A percentile compares a stretch with the other conserved stretches of the same genome.
phyloP scores from a whole-genome alignment of 2,888 invertebrate species.

The Acronicta aceris region DNA sequence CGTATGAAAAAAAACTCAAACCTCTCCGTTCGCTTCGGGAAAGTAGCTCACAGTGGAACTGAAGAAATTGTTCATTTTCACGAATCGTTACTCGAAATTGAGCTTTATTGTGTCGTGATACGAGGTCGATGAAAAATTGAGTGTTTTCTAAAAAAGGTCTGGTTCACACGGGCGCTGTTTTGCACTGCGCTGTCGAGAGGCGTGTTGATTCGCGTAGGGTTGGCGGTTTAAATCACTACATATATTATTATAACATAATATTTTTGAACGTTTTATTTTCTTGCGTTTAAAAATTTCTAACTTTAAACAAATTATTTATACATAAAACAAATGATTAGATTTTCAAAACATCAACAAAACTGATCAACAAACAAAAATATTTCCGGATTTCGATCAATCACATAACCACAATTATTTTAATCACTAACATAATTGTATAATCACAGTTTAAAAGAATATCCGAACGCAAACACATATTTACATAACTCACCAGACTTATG shows the following conservation, averaged over 20 bases:
- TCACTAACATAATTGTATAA: slow-evolving; percentile 1
- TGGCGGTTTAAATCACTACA: slow-evolving; percentile 30
- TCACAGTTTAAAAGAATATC: slow-evolving; percentile 5
- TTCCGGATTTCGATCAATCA: slow-evolving; percentile 26
- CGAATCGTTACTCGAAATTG: slow-evolving; percentile 45
- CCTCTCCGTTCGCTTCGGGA: slow-evolving; percentile 70
- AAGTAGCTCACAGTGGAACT: slow-evolving; percentile 76
- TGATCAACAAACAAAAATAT: slow-evolving; percentile 8
- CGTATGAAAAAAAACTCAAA: slow-evolving; percentile 51
- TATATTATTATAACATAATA: too few relatives aligned
- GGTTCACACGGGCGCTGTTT: slow-evolving; percentile 62
- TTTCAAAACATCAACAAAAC: slow-evolving; percentile 5
- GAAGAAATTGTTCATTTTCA: slow-evolving; percentile 79
- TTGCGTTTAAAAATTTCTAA: too few relatives aligned
- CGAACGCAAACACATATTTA: slow-evolving; percentile 26
- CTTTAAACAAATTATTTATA: slow-evolving; percentile 13
- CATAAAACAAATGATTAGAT: slow-evolving; percentile 22
- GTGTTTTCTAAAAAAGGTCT: slow-evolving; percentile 57
- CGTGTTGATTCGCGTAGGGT: slow-evolving; percentile 56
- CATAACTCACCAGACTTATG: slow-evolving; percentile 52
- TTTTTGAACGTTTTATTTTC: too few relatives aligned
- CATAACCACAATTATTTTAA: slow-evolving; percentile 22
- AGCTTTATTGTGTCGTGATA: slow-evolving; percentile 43
- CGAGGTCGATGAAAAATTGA: slow-evolving; percentile 23
- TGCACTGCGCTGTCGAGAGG: slow-evolving; percentile 58